Percentiles rank a stretch among this genome's conserved stretches.
Conservation (phyloP, 2,888 invertebrate genomes). For the Xestia c-nigrum region DNA sequence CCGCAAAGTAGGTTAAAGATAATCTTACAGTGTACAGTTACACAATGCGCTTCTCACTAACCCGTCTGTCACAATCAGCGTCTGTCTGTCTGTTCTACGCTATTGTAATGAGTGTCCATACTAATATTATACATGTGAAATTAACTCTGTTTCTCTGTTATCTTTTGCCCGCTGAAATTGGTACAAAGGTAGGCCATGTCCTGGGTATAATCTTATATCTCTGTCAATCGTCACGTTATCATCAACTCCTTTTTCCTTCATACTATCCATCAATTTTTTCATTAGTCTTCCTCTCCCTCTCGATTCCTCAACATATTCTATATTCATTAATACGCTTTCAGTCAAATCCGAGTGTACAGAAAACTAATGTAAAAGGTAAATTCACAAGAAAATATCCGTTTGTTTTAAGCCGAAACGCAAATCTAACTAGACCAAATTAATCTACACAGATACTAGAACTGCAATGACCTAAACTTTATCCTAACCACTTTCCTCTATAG, state of each 20-base stretch:
- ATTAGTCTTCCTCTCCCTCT: too few relatives aligned
- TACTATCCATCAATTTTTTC: too few relatives aligned
- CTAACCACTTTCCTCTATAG: neutral
- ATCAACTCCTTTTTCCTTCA: too few relatives aligned
- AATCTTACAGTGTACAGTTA: conserved; percentile 28
- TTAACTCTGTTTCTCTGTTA: too few relatives aligned
- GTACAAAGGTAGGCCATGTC: too few relatives aligned
- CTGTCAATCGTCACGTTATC: too few relatives aligned
- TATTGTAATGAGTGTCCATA: conserved; percentile 2
- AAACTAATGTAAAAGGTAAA: neutral
- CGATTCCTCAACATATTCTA: too few relatives aligned
- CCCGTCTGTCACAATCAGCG: conserved; percentile 46
- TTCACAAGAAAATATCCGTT: neutral
- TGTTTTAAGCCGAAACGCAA: neutral
- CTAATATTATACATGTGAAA: neutral
- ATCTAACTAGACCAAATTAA: neutral
- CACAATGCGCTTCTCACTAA: conserved; percentile 27
- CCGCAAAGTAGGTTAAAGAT: conserved; percentile 44
- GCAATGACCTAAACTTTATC: neutral
- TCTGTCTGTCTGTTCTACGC: conserved; percentile 28
- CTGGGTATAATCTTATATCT: too few relatives aligned
- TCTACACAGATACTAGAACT: neutral
- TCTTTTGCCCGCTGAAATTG: too few relatives aligned
- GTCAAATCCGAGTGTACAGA: too few relatives aligned
- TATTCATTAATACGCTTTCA: too few relatives aligned